A percentile compares a stretch with the other conserved stretches of the same genome.
phyloP scores from a whole-genome alignment of 2,113 vertebrate genomes.

The Accipiter virgatus region DNA sequence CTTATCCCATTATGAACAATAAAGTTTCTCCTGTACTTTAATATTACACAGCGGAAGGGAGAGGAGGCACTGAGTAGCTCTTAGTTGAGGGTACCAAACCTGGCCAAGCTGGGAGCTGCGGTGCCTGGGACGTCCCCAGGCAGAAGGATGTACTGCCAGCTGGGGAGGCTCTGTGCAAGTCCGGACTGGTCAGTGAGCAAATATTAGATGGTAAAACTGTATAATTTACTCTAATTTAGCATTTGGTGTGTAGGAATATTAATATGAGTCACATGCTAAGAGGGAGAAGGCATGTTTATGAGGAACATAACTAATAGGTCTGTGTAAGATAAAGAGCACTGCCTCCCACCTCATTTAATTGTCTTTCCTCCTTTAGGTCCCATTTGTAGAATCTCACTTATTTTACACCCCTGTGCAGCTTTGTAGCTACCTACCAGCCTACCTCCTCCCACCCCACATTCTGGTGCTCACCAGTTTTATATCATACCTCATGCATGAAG shows the following conservation, averaged over 20 bases:
- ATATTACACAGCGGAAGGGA: neutral
- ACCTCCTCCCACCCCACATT: neutral
- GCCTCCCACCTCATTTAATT: slow-evolving; percentile 20
- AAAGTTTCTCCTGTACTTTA: neutral
- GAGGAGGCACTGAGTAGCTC: neutral
- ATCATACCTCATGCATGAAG: neutral
- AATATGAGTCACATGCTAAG: neutral
- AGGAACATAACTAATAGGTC: neutral
- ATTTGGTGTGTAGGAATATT: slow-evolving; percentile 21
- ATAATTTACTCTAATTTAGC: neutral
- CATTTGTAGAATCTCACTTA: neutral
- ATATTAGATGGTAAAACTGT: neutral
- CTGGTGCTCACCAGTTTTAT: rapidly evolving
- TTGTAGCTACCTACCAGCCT: neutral
- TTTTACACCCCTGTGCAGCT: neutral
- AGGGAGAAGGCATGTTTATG: neutral
- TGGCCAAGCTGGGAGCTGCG: neutral
- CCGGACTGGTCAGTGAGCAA: neutral
- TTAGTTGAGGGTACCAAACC: neutral
- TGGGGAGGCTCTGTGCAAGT: neutral
- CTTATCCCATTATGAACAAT: slow-evolving; percentile 18
- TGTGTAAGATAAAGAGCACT: neutral
- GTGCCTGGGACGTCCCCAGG: neutral
- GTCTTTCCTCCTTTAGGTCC: neutral
- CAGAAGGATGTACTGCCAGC: neutral